phyloP scores from a whole-genome alignment of 2,113 vertebrate genomes.

The Herpailurus yagouaroundi region DNA sequence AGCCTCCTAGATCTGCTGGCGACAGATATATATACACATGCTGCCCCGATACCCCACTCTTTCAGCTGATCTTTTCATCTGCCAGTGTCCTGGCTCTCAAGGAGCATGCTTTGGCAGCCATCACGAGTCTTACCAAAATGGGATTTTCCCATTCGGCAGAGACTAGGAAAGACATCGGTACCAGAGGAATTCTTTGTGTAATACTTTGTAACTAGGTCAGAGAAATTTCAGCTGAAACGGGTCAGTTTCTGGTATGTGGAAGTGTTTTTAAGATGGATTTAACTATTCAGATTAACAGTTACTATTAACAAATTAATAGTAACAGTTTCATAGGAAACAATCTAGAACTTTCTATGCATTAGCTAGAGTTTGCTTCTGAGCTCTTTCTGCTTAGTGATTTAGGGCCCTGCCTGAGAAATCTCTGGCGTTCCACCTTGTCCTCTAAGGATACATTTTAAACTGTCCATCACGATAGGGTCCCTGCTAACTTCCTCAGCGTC shows the following conservation, averaged over 20 bases:
- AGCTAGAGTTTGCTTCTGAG: neutral
- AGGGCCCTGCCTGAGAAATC: neutral
- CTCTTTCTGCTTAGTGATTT: neutral
- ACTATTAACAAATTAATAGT: neutral
- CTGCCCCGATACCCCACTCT: neutral
- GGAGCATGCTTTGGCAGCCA: neutral
- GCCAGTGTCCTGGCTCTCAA: neutral
- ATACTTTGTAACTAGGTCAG: neutral
- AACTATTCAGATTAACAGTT: slow-evolving; percentile 4
- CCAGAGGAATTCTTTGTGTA: slow-evolving; percentile 12
- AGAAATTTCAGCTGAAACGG: neutral
- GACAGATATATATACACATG: neutral
- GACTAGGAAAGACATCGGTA: neutral
- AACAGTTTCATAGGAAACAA: slow-evolving; percentile 38
- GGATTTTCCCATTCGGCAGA: neutral
- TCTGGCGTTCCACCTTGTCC: neutral
- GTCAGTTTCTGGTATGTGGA: slow-evolving; percentile 42
- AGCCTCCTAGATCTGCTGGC: neutral
- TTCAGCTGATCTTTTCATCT: neutral
- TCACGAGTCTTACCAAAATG: neutral
- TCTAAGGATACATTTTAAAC: neutral
- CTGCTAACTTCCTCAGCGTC: neutral
- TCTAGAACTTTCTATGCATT: neutral
- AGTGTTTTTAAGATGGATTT: slow-evolving; percentile 42
- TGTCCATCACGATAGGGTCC: neutral